Base-by-base conservation (phyloP, 2,888 invertebrate species). In the Theretra japonica region DNA sequence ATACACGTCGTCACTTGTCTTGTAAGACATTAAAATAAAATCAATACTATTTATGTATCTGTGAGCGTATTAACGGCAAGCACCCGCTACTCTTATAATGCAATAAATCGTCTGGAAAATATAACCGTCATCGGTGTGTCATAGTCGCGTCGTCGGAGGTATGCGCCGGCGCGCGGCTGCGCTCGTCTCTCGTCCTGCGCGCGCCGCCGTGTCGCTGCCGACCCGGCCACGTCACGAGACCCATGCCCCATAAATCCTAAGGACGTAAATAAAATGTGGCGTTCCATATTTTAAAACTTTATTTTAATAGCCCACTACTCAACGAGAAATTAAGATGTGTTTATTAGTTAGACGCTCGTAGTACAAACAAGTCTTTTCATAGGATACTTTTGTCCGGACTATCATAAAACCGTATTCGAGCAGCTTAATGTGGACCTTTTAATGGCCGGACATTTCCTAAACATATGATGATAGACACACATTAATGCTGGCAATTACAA, bases 81-180 rank as follows among this genome's bases (percentile, higher is more conserved):
- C 87, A 87, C 86, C 23, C 82, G 88, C 84, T 78, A 84, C 91
- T 93, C 93, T 93, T 93, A 92, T 93, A 93, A 91, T 89, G 91
- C 86, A 90, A 94, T 94, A 94, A 94, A 94, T 94, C 90, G 94
- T 93, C 91, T 94, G 91, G 92, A 92, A 93, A 92, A 93, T 94
- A 94, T 94, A 94, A 92, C 92, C 83, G 86, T 94, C 94, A 92
- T 82, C 94, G 85, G 88, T 86, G 83, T 90, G 93, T 94, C 94
- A 94, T 94, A 93, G 85, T 86, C 87, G 81, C 85, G 88, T 87
- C 86, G 85, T 75, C 73, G 75, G 82, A 81, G 80, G 86, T 84
- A 83, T 82, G 76, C 83, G 82, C 82, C 73, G 82, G 81, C 77
- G 80, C 75, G 56, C 69, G 72, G 70, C 75, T 28, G 68, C 70